phyloP scores from a whole-genome alignment of 2,888 invertebrate species.

The Parapristionchus giblindavisi region DNA sequence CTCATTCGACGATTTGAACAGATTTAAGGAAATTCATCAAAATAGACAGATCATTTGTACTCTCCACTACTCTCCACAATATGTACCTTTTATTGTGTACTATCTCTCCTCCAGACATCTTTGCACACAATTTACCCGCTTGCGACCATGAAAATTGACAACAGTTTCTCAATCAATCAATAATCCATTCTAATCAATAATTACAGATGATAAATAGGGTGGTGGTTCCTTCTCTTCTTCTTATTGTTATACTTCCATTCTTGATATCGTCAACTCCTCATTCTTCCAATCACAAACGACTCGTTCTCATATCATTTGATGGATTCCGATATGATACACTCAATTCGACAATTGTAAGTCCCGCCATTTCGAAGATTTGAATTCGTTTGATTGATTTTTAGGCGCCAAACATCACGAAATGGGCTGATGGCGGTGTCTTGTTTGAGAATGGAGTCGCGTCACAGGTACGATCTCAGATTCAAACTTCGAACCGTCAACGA shows the following conservation, averaged over 20 bases:
- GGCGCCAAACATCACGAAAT: conserved; percentile 24
- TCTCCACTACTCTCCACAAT: too few relatives aligned
- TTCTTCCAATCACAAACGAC: background rate
- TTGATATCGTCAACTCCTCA: background rate
- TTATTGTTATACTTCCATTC: background rate
- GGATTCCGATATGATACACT: conserved; percentile 35
- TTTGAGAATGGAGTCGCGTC: conserved; percentile 24
- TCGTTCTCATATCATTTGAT: conserved; percentile 35
- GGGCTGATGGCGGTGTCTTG: conserved; percentile 1
- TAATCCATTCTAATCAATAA: too few relatives aligned
- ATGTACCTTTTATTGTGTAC: too few relatives aligned
- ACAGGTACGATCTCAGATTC: conserved; percentile 1
- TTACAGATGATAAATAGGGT: background rate
- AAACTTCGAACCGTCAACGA: background rate
- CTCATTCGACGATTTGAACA: too few relatives aligned
- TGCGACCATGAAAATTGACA: too few relatives aligned
- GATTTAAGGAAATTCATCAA: too few relatives aligned
- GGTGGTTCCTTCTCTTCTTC: background rate
- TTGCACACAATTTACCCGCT: too few relatives aligned
- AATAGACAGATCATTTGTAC: too few relatives aligned
- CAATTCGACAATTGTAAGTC: conserved; percentile 33
- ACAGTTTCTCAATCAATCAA: too few relatives aligned
- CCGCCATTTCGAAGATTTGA: too few relatives aligned
- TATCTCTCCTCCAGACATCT: too few relatives aligned
- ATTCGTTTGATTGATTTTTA: too few relatives aligned